Evolutionary conservation across 64 coral and sea anemone genomes (phyloP).

Genomic region (Montipora capricornis): DNA sequence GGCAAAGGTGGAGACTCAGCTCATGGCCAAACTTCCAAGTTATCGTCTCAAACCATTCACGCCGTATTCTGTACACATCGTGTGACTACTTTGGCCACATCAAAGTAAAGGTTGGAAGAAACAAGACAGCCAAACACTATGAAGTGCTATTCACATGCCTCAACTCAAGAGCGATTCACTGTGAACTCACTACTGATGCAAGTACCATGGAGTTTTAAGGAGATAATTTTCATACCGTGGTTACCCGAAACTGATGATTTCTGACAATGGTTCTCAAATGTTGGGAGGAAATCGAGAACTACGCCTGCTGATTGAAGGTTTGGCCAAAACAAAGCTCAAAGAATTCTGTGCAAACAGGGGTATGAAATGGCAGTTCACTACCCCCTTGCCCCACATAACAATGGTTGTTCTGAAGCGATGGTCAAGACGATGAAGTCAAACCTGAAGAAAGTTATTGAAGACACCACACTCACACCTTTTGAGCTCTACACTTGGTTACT

Average conservation of each 20-base stretch:
- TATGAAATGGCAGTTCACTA: constrained; percentile 41
- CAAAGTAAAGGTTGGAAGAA: constrained; percentile 41
- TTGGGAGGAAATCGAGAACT: constrained; percentile 42
- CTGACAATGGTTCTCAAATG: constrained; percentile 59
- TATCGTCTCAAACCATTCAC: constrained; percentile 21
- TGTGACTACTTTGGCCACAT: constrained; percentile 60
- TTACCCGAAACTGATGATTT: not conserved
- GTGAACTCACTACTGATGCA: constrained; percentile 33
- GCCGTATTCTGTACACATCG: constrained; percentile 43
- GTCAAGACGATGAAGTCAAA: constrained; percentile 49
- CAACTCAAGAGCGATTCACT: constrained; percentile 63
- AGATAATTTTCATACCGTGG: constrained; percentile 37
- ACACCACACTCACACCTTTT: constrained; percentile 10
- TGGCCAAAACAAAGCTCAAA: not conserved
- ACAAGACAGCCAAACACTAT: constrained; percentile 56
- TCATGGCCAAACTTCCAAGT: constrained; percentile 55
- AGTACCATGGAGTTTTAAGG: constrained; percentile 30
- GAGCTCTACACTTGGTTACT: constrained; percentile 65
- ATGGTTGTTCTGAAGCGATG: constrained; percentile 62
- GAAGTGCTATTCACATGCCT: constrained; percentile 69
- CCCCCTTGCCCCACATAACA: constrained; percentile 58
- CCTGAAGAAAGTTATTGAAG: constrained; percentile 66
- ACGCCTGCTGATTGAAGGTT: constrained; percentile 29
- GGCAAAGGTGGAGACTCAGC: constrained; percentile 24
- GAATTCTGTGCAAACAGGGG: constrained; percentile 38